Evolutionary conservation across 2,888 invertebrate genomes (phyloP).

Genomic region (Melikaiella ostensackeni): DNA sequence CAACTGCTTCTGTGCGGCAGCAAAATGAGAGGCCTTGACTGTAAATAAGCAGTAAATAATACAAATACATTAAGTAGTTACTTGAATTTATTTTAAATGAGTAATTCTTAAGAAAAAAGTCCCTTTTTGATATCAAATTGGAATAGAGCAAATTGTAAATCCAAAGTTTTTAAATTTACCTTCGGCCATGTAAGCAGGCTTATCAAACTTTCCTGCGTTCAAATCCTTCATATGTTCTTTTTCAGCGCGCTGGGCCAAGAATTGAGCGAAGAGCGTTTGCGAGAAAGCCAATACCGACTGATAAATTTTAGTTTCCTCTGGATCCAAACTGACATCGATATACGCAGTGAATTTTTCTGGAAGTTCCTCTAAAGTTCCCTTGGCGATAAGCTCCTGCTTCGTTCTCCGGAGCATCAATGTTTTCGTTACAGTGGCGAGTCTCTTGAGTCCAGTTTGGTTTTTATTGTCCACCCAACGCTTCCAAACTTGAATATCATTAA

Average conservation of each 20-base stretch:
- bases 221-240: slow-evolving; percentile 77
- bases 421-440: slow-evolving; percentile 91
- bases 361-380: slow-evolving; percentile 82
- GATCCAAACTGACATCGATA: slow-evolving; percentile 82
- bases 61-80: not conserved
- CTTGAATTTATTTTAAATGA: too few species aligned
- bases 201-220: slow-evolving; percentile 58
- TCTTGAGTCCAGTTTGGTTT: slow-evolving; percentile 85
- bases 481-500: slow-evolving; percentile 93
- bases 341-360: slow-evolving; percentile 81
- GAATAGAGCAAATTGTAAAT: too few species aligned
- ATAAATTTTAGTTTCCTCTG: slow-evolving; percentile 87
- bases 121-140: too few species aligned
- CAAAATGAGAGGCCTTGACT: slow-evolving; percentile 67
- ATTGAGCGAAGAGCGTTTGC: slow-evolving; percentile 87
- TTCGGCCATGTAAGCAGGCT: slow-evolving; percentile 26
- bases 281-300: slow-evolving; percentile 86
- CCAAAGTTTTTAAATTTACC: slow-evolving; percentile 8
- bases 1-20: slow-evolving; percentile 69
- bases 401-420: slow-evolving; percentile 92
- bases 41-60: slow-evolving; percentile 16
- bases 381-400: slow-evolving; percentile 86
- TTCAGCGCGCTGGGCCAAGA: slow-evolving; percentile 86
- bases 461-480: slow-evolving; percentile 95
- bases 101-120: too few species aligned